These are phyloP conservation scores for Cyclina sinensis DNA, from an alignment of 1,140 invertebrate genomes.

Conservation along the genomic window DNA sequence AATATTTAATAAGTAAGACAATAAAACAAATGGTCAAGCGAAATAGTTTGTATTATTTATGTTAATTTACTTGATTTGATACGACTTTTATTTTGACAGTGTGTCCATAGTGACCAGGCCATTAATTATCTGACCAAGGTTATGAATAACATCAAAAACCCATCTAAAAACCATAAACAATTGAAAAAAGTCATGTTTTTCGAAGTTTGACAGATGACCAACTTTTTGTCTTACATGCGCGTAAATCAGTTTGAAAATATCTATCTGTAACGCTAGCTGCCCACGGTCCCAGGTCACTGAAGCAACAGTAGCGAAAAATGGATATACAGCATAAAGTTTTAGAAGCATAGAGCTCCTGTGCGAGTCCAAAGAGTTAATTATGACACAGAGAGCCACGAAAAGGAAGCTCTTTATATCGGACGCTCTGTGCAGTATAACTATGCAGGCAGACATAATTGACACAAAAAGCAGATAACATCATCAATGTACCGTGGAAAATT, in stretches of 20 bases:
- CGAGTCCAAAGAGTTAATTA: no score
- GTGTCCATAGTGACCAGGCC: conserved; percentile 17
- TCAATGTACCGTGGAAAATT: no score
- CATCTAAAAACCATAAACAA: conserved; percentile 22
- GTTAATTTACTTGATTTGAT: conserved; percentile 42
- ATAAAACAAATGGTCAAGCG: conserved; percentile 37
- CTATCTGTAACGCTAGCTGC: not conserved
- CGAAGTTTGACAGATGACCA: conserved; percentile 32
- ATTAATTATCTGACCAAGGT: conserved; percentile 37
- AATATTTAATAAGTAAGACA: conserved; percentile 36
- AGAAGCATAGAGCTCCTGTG: no score
- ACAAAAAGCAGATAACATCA: no score
- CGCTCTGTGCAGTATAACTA: no score
- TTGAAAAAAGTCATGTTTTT: conserved; percentile 54
- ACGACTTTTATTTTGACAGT: conserved; percentile 46
- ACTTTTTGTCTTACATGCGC: not conserved
- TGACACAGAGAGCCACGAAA: no score
- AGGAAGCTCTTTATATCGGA: no score
- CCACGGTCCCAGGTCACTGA: no score
- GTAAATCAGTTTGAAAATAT: conserved; percentile 27
- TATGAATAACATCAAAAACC: conserved; percentile 22
- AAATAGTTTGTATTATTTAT: conserved; percentile 6
- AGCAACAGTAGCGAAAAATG: no score
- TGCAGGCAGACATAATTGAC: no score
- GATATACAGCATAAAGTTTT: no score